A percentile compares a stretch with the other conserved stretches of the same genome.
phyloP scores from a whole-genome alignment of 2,797 vertebrate genomes.

The Falco naumanni region DNA sequence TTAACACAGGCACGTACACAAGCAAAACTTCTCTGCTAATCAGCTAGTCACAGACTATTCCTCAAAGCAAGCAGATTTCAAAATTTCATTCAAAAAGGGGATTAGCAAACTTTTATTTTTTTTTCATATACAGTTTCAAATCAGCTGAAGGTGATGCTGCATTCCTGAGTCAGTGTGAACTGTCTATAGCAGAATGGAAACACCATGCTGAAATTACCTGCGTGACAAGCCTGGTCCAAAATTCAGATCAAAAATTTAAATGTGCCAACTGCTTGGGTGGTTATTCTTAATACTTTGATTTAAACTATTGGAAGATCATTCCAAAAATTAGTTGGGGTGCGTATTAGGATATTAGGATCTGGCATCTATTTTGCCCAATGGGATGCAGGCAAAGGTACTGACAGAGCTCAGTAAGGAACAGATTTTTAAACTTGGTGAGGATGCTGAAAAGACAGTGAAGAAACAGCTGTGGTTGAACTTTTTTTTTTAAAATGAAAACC shows the following conservation, averaged over 20 bases:
- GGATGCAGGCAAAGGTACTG: background rate
- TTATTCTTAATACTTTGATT: background rate
- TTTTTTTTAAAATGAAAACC: background rate
- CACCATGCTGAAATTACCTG: background rate
- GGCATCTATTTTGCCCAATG: background rate
- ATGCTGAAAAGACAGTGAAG: background rate
- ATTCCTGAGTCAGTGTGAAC: background rate
- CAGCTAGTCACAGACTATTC: background rate
- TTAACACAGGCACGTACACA: background rate
- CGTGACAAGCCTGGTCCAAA: background rate
- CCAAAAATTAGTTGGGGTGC: background rate
- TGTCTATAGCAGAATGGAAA: background rate
- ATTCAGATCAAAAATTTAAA: background rate
- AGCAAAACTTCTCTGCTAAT: background rate
- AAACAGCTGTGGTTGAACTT: background rate
- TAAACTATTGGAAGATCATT: background rate
- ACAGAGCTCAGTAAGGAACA: background rate
- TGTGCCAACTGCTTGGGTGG: background rate
- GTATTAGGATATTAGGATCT: background rate
- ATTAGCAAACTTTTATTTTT: background rate
- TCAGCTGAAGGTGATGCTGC: background rate
- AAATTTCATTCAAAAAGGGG: background rate
- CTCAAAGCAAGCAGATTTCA: background rate
- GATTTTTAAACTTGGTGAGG: background rate
- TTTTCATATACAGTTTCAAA: background rate